Base-by-base conservation (phyloP, 2,888 invertebrate species). In the Electrophaes corylata region DNA sequence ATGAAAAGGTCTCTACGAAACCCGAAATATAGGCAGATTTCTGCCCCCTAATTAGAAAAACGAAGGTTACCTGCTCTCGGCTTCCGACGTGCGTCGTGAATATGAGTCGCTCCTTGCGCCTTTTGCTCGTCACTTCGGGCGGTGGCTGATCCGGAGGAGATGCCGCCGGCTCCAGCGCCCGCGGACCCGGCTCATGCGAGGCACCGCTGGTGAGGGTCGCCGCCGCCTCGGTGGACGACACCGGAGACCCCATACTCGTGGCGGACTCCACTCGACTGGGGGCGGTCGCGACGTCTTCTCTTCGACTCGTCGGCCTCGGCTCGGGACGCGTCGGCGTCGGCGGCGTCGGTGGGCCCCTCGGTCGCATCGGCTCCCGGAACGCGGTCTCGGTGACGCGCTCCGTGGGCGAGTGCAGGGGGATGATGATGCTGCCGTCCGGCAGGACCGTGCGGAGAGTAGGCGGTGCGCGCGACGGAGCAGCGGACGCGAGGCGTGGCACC, bases 61-160 rank as follows among this genome's bases (percentile, higher is more conserved):
- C 1, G 18, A 23, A 44, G n/a, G 5, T 46, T 10, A 60, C 60
- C 80, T 94, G 95, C 70, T 95, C 95, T 73, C 93, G 92, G 72
- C 94, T 95, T 26, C 95, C 95, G 41, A 95, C 86, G 65, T 94
- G 93, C 6, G 95, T 95, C 53, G 94, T 93, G 76, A 95, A 95
- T 50, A 94, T 88, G 44, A 95, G 82, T 44, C 94, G 88, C 62
- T 88, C 87, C 49, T 80, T 83, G 33, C 82, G 73, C 12, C 74
- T 72, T 4, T 69, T 70, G 6, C 72, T 72, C 5, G 75, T 71
- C 0, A 70, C 69, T 10, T 67, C 69, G 4, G 47, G 45, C 29
- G 51, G 37, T 33, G 47, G 56, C 14, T 51, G 39, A 16, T 52
- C 50, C 29, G 63, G 5, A 43, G 48, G 52, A 11, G 56, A 39